A percentile compares a stretch with the other conserved stretches of the same genome.
These are phyloP conservation scores for Pantelozetes paolii DNA, from an alignment of 2,888 invertebrate species.

Conservation along the genomic window DNA sequence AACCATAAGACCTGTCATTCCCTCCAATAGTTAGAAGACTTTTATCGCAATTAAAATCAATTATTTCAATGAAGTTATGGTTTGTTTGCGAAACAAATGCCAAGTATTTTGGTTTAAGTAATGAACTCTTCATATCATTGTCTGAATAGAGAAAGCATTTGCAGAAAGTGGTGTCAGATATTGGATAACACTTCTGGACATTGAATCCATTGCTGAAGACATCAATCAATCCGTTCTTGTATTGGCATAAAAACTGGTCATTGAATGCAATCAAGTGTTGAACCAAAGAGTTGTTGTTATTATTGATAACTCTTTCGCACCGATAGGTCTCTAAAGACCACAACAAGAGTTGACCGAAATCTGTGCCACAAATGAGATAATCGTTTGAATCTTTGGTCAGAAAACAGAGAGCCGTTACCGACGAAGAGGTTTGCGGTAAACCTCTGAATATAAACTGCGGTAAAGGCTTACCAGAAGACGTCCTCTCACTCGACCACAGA, in stretches of 20 bases:
- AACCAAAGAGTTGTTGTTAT: neutral
- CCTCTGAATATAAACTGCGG: neutral
- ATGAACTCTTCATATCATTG: neutral
- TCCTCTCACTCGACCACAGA: neutral
- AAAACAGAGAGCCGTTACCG: conserved; percentile 9
- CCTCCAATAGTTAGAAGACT: neutral
- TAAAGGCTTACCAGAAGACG: neutral
- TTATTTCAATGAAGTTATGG: neutral
- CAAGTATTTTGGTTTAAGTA: neutral
- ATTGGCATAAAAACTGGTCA: conserved; percentile 1
- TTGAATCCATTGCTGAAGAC: neutral
- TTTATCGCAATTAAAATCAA: neutral
- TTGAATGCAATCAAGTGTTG: conserved; percentile 11
- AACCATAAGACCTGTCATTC: neutral
- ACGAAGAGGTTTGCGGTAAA: neutral
- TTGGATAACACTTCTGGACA: neutral
- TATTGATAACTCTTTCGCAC: neutral
- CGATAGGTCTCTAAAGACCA: conserved; percentile 38
- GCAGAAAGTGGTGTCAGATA: neutral
- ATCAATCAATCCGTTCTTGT: conserved; percentile 20
- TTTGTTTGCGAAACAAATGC: neutral
- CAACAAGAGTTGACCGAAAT: conserved; percentile 15
- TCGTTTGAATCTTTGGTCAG: neutral
- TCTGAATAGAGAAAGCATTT: conserved; percentile 23
- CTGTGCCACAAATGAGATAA: conserved; percentile 34